These are phyloP conservation scores for Drosophila melanica DNA, from an alignment of 1,140 invertebrate genomes.

Conservation along the genomic window DNA sequence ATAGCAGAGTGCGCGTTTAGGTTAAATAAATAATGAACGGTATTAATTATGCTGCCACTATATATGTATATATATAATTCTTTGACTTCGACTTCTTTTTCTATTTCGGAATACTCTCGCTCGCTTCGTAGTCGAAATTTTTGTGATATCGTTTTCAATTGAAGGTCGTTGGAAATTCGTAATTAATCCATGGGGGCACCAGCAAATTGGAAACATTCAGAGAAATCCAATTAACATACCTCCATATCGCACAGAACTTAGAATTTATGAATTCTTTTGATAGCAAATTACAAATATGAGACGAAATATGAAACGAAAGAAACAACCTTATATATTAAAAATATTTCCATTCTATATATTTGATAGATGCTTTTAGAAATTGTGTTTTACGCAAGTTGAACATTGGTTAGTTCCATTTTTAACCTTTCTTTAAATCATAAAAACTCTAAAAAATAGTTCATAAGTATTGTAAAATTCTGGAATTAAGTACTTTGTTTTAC, in stretches of 20 bases:
- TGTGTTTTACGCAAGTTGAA: too few relatives aligned
- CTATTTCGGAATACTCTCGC: not conserved
- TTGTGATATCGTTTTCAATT: constrained; percentile 48
- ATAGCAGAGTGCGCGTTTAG: not conserved
- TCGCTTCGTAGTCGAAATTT: constrained; percentile 9
- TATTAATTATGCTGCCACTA: constrained; percentile 10
- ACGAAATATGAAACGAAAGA: not conserved
- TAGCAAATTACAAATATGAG: not conserved
- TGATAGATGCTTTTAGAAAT: too few relatives aligned
- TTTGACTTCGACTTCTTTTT: not conserved
- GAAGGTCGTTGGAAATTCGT: constrained; percentile 23
- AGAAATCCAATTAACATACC: constrained; percentile 1
- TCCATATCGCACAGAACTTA: not conserved
- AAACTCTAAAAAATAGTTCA: too few relatives aligned
- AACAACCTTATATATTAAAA: too few relatives aligned
- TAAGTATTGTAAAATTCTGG: too few relatives aligned
- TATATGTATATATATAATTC: not conserved
- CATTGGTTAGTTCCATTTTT: too few relatives aligned
- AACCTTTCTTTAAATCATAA: too few relatives aligned
- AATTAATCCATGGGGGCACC: constrained; percentile 40
- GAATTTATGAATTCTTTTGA: not conserved
- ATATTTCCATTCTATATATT: too few relatives aligned
- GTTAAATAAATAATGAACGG: constrained; percentile 3
- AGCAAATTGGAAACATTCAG: constrained; percentile 9
- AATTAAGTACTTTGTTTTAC: too few relatives aligned